phyloP scores from a whole-genome alignment of 2,888 invertebrate species.

The Synanthedon andrenaeformis region DNA sequence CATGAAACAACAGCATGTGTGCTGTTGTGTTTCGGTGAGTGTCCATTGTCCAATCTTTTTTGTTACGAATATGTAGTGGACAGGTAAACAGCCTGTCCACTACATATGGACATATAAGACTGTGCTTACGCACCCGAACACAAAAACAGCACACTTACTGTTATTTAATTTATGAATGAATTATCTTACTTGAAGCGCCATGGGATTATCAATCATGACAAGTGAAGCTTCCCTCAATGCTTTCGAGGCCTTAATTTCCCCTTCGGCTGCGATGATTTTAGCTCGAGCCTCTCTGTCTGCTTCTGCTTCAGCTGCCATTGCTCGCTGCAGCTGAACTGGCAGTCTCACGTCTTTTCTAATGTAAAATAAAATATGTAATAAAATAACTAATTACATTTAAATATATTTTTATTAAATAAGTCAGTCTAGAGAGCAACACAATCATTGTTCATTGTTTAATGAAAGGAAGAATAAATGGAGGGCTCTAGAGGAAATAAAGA shows the following conservation, averaged over 20 bases:
- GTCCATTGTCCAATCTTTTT: no score
- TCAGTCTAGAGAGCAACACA: neutral
- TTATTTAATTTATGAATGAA: no score
- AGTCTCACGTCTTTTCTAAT: constrained; percentile 60
- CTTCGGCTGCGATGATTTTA: constrained; percentile 79
- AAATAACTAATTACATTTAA: no score
- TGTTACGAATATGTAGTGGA: no score
- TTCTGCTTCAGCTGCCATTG: constrained; percentile 79
- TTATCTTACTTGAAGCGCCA: constrained; percentile 67
- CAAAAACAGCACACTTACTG: no score
- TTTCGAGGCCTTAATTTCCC: constrained; percentile 87
- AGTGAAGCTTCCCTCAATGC: constrained; percentile 89
- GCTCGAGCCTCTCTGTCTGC: constrained; percentile 77
- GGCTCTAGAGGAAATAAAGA: no score
- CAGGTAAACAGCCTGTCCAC: no score
- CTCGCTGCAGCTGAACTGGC: constrained; percentile 73
- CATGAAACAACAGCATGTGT: no score
- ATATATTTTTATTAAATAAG: neutral
- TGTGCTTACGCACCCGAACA: no score
- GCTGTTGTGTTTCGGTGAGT: no score
- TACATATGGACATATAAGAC: no score
- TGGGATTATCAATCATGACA: constrained; percentile 85
- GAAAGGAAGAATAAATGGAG: no score
- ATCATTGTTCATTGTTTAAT: neutral
- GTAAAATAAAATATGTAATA: constrained; percentile 1